Evolutionary conservation across 1,140 invertebrate genomes (phyloP), one percentile per base, ranked within the genome.

Genomic region (Drosophila obscura): DNA sequence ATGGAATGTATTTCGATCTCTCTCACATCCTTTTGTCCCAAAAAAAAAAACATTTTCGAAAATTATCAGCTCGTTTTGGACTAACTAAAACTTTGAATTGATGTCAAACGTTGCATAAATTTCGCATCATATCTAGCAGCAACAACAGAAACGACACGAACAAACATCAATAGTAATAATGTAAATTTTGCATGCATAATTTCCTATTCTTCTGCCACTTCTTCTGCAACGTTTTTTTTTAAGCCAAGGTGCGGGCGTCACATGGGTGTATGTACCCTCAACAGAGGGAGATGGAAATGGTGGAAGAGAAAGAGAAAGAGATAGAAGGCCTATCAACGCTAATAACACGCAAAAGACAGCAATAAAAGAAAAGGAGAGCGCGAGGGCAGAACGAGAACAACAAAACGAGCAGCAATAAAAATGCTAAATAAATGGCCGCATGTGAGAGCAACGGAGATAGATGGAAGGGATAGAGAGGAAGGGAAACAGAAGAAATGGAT

Each of bases 61-160:
- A 57, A 57, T 15, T 26, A 24, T 39, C 28, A 52, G 24, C 41
- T 50, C 65, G 68, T 50, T 68, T 67, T 56, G 49, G 35, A 22
- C 41, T 26, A 56, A 16, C 51, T 52, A 50, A 69, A 69, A 24
- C 66, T 16, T n/a, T 15, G 44, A 79, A 80, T 82, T 72, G 74
- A 65, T 84, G 80, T 80, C 80, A 84, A 84, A 73, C 69, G 78
- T 84, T 84, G 80, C 76, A 83, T 83, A 83, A 84, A 83, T 84
- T 84, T 84, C 51, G 66, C 66, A 73, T 84, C 78, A 80, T 66
- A 61, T 64, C 74, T 43, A 73, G 51, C 61, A 63, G 48, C 44
- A 52, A 39, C 51, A 74, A 68, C 46, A 55, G 50, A 35, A 39
- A 55, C 45, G n/a, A 19, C 35, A 51, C 43, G 35, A 50, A 73